Evolutionary conservation across 2,113 vertebrate genomes (phyloP), one percentile per base, ranked within the genome.

Genomic region (Heterotilapia buettikoferi): DNA sequence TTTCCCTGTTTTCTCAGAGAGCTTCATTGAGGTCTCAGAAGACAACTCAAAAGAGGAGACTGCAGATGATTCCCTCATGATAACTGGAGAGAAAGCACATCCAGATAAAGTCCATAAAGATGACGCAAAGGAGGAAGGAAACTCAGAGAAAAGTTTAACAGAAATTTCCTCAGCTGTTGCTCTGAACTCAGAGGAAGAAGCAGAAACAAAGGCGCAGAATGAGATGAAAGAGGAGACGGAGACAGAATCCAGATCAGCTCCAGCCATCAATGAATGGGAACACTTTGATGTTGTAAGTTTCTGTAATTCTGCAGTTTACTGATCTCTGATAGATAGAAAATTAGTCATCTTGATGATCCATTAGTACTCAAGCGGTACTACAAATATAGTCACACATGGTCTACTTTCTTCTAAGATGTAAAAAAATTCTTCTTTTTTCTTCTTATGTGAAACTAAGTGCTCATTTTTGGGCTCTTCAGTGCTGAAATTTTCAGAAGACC

Each of bases 181-280:
- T 21, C 47, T 31, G 38, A 38, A 19, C 10, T 7, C 3, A 0
- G 56, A 92, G 66, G 89, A 95, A 26, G 80, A 92, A 3, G 76
- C 90, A 4, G 52, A 92, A 66, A 84, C 88, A 3, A 43, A 54
- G 50, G 56, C 11, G 8, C 91, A 90, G 0, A n/a, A 90, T 38
- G 91, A 95, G 31, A 21, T 11, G 33, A 82, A 92, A 14, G 47
- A 92, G 8, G 73, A 16, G 78, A 57, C 21, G 38, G 68, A 88
- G 52, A 6, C 21, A 2, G 61, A 90, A 50, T 24, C 87, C 19
- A 88, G 57, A 61, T 52, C 47, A 36, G 63, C 95, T 26, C 90
- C 79, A 21, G 91, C 87, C 0, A 6, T 29, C 3, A 94, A 95
- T 19, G 97, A 98, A 71, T 99, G 98, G 98, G 96, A 98, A 88